phyloP scores from a whole-genome alignment of 2,113 vertebrate species.

The Todiramphus saurophagus region DNA sequence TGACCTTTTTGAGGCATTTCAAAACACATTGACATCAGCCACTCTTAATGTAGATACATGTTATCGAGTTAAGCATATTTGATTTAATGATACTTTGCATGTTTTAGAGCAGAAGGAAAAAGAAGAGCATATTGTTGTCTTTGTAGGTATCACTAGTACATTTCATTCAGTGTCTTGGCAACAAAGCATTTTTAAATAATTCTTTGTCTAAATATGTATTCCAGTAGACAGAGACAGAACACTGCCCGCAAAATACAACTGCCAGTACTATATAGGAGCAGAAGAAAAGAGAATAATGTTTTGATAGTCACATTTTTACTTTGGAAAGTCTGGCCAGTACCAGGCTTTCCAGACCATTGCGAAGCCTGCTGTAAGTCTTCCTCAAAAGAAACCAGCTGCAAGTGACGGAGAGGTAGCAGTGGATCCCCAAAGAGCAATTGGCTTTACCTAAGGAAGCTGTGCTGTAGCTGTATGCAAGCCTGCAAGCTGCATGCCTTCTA shows the following conservation, averaged over 20 bases:
- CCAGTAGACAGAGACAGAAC: not conserved
- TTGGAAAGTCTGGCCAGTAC: not conserved
- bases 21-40: not conserved
- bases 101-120: constrained; percentile 10
- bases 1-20: not conserved
- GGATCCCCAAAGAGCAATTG: not conserved
- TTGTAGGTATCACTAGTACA: not conserved
- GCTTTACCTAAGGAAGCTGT: not conserved
- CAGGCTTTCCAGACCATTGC: not conserved
- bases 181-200: not conserved
- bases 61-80: not conserved
- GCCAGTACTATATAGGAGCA: not conserved
- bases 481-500: not conserved
- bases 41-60: not conserved
- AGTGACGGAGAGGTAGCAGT: not conserved
- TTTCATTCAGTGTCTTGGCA: not conserved
- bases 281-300: not conserved
- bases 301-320: not conserved
- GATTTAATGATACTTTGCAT: constrained; percentile 9
- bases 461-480: not conserved
- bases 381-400: not conserved
- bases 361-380: not conserved
- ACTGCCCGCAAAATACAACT: not conserved
- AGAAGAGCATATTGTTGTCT: not conserved
- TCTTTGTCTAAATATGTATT: not conserved